These are phyloP conservation scores for Molossus alvarezi DNA, from an alignment of 2,797 vertebrate species.

Conservation along the genomic window DNA sequence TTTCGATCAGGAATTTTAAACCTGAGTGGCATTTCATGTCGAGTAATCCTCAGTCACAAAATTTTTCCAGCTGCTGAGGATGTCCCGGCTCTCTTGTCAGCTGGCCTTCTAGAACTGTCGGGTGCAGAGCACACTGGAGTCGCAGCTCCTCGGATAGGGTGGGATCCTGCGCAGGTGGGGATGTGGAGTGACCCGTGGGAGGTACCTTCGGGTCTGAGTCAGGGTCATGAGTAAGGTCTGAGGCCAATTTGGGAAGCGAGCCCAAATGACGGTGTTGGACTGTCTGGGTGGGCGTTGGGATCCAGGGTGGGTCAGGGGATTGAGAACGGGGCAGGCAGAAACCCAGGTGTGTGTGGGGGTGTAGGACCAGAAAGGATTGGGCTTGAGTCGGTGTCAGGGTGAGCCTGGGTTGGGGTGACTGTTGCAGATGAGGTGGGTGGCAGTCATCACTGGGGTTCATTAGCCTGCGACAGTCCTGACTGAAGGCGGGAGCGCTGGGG, in stretches of 20 bases:
- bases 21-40: accelerated
- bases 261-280: background rate
- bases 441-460: background rate
- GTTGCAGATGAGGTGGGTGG: background rate
- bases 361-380: background rate
- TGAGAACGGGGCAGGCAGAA: background rate
- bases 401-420: background rate
- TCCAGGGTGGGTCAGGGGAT: background rate
- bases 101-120: background rate
- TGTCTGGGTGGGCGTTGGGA: background rate
- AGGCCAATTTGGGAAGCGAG: background rate
- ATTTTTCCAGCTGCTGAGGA: background rate
- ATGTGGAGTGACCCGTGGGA: background rate
- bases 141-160: background rate
- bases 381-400: accelerated
- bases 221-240: background rate
- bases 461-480: background rate
- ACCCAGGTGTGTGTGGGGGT: background rate
- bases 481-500: background rate
- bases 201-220: background rate
- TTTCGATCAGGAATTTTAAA: slow-evolving; percentile 60
- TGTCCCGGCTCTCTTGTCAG: background rate
- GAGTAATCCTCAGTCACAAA: background rate
- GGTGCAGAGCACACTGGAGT: background rate
- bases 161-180: background rate